Evolutionary conservation across 2,113 vertebrate species (phyloP), one percentile per base, ranked within the genome.

Genomic region (Opisthocomus hoazin): DNA sequence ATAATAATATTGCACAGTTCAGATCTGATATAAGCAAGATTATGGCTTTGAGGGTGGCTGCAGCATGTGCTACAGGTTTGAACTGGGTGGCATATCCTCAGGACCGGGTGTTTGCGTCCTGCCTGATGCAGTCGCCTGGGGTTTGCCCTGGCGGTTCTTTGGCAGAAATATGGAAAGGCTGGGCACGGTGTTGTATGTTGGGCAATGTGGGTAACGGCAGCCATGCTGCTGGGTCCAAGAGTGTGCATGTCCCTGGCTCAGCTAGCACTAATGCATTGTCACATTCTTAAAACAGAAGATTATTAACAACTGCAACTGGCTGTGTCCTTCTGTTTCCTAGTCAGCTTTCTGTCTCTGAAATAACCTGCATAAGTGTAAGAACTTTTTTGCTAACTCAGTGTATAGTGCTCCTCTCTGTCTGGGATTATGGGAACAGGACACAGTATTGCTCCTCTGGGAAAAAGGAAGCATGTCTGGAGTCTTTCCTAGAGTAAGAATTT

Each of bases 131-230:
- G 5, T 34, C 30, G 51, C 41, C 41, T 68, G 14, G 27, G 20
- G 45, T 76, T 73, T 2, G 2, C 26, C 32, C 14, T 53, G 34
- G n/a, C 41, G 48, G 22, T 78, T 81, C n/a, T 78, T 81, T 2
- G 24, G 16, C 22, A 46, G 45, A 81, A 57, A 26, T 50, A 41
- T 0, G 1, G 53, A 63, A 84, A 41, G 0, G 1, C 46, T 30
- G 3, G 41, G 18, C 19, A 3, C 0, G 0, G 30, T 84, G 89
- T 43, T 71, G 6, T 41, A 1, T 68, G 9, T 53, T n/a, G 48
- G 30, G 10, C 75, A 16, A n/a, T 15, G 41, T 65, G 45, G 39
- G 58, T 69, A 88, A 22, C 53, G 64, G 17, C 56, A 78, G 45
- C 50, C 34, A 32, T 77, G n/a, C 66, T 6, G 2, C 30, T 70